phyloP scores from a whole-genome alignment of 2,797 vertebrate species.

The Corythornis leucogaster region DNA sequence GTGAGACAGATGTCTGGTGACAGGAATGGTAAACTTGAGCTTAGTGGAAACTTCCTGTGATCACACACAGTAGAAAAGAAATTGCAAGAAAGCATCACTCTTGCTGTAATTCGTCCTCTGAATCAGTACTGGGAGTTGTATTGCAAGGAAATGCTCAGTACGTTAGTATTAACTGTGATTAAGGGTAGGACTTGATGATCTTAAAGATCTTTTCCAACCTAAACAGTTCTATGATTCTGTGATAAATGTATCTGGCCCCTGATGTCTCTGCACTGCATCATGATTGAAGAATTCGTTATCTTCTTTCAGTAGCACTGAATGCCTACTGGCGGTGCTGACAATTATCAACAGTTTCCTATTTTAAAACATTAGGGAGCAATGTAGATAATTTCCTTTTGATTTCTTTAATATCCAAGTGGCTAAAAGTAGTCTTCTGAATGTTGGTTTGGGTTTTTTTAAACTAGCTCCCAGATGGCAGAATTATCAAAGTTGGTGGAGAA shows the following conservation, averaged over 20 bases:
- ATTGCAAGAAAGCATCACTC: not conserved
- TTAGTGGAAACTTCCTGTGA: not conserved
- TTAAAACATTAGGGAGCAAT: slow-evolving; percentile 1
- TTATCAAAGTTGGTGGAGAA: slow-evolving; percentile 98
- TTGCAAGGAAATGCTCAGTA: not conserved
- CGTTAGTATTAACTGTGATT: not conserved
- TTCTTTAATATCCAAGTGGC: not conserved
- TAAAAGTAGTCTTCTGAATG: not conserved
- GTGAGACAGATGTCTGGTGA: not conserved
- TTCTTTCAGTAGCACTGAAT: not conserved
- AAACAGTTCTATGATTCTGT: not conserved
- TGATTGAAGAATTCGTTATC: not conserved
- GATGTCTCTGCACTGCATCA: not conserved
- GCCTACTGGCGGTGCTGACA: not conserved
- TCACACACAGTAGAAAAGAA: not conserved
- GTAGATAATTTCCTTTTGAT: slow-evolving; percentile 8
- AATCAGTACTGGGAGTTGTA: not conserved
- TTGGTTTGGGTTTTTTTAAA: not conserved
- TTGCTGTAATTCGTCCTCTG: not conserved
- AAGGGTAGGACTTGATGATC: not conserved
- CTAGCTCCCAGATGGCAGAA: slow-evolving; percentile 95
- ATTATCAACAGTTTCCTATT: slow-evolving; percentile 14
- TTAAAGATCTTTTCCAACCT: not conserved
- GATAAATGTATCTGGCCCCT: not conserved
- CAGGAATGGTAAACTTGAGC: not conserved